A percentile compares a stretch with the other conserved stretches of the same genome.
phyloP scores from a whole-genome alignment of 2,888 invertebrate species.

The Pasiphila rectangulata region DNA sequence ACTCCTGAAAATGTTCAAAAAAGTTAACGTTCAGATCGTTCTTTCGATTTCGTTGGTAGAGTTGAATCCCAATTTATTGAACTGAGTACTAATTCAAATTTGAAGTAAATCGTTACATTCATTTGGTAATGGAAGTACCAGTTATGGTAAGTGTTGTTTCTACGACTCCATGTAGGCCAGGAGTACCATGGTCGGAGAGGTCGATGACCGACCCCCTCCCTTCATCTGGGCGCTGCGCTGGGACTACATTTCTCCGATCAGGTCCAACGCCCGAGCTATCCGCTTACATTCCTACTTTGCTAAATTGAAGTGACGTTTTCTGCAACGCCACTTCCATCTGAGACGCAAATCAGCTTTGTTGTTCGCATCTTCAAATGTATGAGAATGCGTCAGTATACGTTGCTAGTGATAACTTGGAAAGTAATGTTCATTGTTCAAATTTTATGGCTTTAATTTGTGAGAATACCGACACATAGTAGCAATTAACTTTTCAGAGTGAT shows the following conservation, averaged over 20 bases:
- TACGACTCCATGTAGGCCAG: slow-evolving; percentile 63
- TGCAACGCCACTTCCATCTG: slow-evolving; percentile 3
- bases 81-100: too few species aligned
- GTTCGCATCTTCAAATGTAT: background rate
- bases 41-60: background rate
- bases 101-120: background rate
- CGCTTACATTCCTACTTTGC: slow-evolving; percentile 39
- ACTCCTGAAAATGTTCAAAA: too few species aligned
- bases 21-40: too few species aligned
- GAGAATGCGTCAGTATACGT: slow-evolving; percentile 13
- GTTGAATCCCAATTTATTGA: too few species aligned
- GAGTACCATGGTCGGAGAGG: slow-evolving; percentile 69
- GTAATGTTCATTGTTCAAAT: slow-evolving; percentile 36
- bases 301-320: slow-evolving; percentile 40
- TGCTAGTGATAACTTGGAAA: slow-evolving; percentile 36
- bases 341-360: background rate
- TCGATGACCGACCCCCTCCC: slow-evolving; percentile 59
- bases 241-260: slow-evolving; percentile 66
- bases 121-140: slow-evolving; percentile 38
- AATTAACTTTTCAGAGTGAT: background rate
- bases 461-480: slow-evolving; percentile 17
- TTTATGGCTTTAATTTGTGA: slow-evolving; percentile 33
- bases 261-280: slow-evolving; percentile 51
- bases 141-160: slow-evolving; percentile 38
- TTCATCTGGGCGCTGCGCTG: slow-evolving; percentile 57